Conservation (phyloP, 2,888 invertebrate species). For the Brassicogethes aeneus region DNA sequence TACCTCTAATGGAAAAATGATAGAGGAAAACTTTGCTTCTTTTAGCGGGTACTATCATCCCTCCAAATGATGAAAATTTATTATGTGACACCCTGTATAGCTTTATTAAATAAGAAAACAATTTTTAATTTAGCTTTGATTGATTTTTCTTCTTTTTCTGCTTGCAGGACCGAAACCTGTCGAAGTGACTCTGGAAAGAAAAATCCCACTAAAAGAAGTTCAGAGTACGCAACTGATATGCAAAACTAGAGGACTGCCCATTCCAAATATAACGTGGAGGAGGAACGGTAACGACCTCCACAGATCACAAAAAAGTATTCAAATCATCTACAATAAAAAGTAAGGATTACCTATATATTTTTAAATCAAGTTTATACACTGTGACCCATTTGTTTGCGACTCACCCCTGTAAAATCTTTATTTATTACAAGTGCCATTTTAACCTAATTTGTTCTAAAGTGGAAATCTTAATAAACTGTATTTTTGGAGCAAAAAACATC, state of each 20-base stretch:
- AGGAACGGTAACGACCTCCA: conserved; percentile 61
- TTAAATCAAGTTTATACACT: too few relatives aligned
- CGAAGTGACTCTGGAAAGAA: background rate
- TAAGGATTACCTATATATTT: conserved; percentile 38
- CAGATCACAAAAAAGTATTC: conserved; percentile 48
- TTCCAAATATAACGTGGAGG: conserved; percentile 77
- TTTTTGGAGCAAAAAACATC: conserved; percentile 1
- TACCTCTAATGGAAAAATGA: too few relatives aligned
- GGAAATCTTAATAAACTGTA: too few relatives aligned
- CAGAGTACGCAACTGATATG: conserved; percentile 54
- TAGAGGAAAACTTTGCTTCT: too few relatives aligned
- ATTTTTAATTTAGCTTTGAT: too few relatives aligned
- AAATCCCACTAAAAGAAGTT: background rate
- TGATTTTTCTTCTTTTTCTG: conserved; percentile 10
- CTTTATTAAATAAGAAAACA: too few relatives aligned
- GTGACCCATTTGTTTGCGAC: too few relatives aligned
- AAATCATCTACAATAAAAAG: conserved; percentile 54
- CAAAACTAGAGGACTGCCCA: conserved; percentile 65
- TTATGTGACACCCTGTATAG: too few relatives aligned
- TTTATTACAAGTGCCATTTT: too few relatives aligned
- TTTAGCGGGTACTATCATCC: too few relatives aligned
- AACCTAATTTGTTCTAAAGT: background rate
- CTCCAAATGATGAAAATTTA: too few relatives aligned
- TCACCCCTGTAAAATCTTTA: too few relatives aligned
- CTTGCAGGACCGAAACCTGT: conserved; percentile 27